These are phyloP conservation scores for Rhinoderma darwinii DNA, from an alignment of 2,113 vertebrate species.

Conservation along the genomic window DNA sequence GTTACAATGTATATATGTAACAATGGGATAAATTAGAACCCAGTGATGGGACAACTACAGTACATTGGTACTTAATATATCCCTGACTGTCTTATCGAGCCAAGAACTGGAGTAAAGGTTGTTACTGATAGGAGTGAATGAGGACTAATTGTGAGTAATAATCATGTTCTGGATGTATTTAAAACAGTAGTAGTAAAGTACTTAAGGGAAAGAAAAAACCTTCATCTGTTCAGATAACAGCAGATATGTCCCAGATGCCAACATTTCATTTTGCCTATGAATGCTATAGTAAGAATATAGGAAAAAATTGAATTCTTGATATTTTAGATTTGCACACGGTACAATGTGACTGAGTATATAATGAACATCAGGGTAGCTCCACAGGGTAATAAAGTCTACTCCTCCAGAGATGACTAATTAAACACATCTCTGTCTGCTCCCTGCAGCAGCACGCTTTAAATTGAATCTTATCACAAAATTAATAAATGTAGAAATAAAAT, in stretches of 20 bases:
- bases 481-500: constrained; percentile 6
- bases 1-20: no score
- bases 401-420: constrained; percentile 38
- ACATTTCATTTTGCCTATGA: constrained; percentile 27
- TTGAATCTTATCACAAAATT: constrained; percentile 14
- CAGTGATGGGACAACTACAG: constrained; percentile 20
- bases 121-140: neutral
- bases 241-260: constrained; percentile 13
- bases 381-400: constrained; percentile 29
- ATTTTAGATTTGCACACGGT: neutral
- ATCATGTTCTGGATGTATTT: constrained; percentile 36
- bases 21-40: no score
- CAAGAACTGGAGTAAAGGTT: neutral
- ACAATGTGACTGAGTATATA: neutral
- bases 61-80: neutral
- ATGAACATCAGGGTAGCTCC: neutral
- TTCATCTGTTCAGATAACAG: constrained; percentile 17
- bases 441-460: neutral
- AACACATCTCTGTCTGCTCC: constrained; percentile 9
- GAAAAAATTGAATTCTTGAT: constrained; percentile 22
- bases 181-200: neutral
- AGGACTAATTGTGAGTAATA: constrained; percentile 7
- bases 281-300: constrained; percentile 28
- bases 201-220: neutral
- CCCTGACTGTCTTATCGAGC: constrained; percentile 26